Percentiles rank a stretch among this genome's conserved stretches.
phyloP scores from a whole-genome alignment of 2,888 invertebrate species.

The Plagodis pulveraria region DNA sequence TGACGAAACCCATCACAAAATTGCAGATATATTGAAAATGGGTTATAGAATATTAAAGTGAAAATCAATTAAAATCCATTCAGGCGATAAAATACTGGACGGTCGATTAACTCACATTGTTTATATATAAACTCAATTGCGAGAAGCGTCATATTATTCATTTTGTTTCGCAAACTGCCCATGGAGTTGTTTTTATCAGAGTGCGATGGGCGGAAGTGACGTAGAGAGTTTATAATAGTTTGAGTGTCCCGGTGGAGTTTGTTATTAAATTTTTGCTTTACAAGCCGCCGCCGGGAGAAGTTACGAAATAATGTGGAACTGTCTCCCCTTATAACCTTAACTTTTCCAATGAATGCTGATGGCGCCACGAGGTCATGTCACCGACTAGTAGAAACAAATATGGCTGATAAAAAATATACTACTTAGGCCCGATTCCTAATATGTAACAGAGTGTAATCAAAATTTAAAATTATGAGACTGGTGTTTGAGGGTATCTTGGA shows the following conservation, averaged over 20 bases:
- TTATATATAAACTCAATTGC: conserved; percentile 22
- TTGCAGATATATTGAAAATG: too few relatives aligned
- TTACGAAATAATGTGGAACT: conserved; percentile 15
- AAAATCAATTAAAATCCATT: conserved; percentile 15
- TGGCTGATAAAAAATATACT: too few relatives aligned
- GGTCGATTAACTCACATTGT: conserved; percentile 25
- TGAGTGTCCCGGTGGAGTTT: conserved; percentile 53
- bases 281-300: conserved; percentile 17
- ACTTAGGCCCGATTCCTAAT: too few relatives aligned
- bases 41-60: not conserved
- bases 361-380: not conserved
- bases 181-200: conserved; percentile 21
- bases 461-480: too few relatives aligned
- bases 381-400: too few relatives aligned
- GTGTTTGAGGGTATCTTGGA: too few relatives aligned
- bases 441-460: too few relatives aligned
- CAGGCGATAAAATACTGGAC: conserved; percentile 20
- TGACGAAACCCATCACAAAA: too few relatives aligned
- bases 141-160: conserved; percentile 20
- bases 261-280: conserved; percentile 63
- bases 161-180: conserved; percentile 17
- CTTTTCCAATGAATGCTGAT: conserved; percentile 10
- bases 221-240: conserved; percentile 62
- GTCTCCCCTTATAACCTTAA: conserved; percentile 8
- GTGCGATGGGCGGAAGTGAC: conserved; percentile 33